phyloP scores from a whole-genome alignment of 2,797 vertebrate species.

The Fistularia tabacaria region DNA sequence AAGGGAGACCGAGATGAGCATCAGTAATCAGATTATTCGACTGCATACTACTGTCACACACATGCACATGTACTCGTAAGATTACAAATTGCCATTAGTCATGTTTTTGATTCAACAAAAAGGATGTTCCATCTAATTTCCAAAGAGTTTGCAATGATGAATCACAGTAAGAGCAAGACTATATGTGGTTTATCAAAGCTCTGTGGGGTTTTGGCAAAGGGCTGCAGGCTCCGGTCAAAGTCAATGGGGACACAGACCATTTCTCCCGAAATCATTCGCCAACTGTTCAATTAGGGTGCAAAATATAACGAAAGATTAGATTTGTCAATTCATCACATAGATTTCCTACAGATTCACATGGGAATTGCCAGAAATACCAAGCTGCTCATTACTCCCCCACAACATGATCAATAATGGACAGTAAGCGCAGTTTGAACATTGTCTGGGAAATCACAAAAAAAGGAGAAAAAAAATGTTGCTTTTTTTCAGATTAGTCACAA shows the following conservation, averaged over 20 bases:
- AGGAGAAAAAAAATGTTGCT: not conserved
- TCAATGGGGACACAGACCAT: conserved; percentile 38
- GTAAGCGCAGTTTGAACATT: no score
- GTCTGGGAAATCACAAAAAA: no score
- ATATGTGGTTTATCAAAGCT: conserved; percentile 59
- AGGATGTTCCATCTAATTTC: conserved; percentile 61
- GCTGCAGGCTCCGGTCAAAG: conserved; percentile 43
- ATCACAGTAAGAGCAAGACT: conserved; percentile 54
- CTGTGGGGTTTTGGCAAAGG: conserved; percentile 27
- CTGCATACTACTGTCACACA: conserved; percentile 40
- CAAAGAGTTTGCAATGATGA: conserved; percentile 59
- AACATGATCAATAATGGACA: conserved; percentile 7
- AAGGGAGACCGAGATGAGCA: conserved; percentile 59
- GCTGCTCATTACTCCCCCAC: conserved; percentile 4
- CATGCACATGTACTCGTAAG: conserved; percentile 31
- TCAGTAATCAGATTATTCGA: conserved; percentile 69
- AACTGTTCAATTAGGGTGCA: conserved; percentile 26
- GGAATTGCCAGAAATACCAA: no score
- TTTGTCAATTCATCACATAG: conserved; percentile 15
- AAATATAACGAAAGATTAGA: conserved; percentile 16
- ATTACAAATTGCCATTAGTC: conserved; percentile 65
- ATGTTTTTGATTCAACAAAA: conserved; percentile 65
- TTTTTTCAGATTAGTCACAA: no score
- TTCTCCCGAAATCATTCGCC: conserved; percentile 41
- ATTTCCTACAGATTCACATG: conserved; percentile 23